A percentile compares a stretch with the other conserved stretches of the same genome.
Conservation (phyloP, 2,888 invertebrate species). For the Agonopterix alstromeriana region DNA sequence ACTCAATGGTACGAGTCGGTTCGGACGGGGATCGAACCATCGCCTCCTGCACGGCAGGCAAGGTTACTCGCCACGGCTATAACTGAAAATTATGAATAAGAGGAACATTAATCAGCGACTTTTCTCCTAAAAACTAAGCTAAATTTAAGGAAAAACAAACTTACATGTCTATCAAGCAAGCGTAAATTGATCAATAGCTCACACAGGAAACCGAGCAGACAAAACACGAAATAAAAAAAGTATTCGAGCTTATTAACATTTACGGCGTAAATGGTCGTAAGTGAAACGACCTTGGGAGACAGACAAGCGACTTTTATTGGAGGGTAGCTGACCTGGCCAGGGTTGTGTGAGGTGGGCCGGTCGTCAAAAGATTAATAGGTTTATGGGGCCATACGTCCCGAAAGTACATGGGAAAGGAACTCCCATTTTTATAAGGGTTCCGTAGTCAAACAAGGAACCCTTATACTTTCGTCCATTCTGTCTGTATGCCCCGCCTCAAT, state of each 20-base stretch:
- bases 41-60: too few relatives aligned
- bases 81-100: too few relatives aligned
- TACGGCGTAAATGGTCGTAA: constrained; percentile 28
- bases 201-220: constrained; percentile 59
- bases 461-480: too few relatives aligned
- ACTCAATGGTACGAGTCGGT: too few relatives aligned
- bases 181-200: constrained; percentile 44
- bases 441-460: too few relatives aligned
- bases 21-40: too few relatives aligned
- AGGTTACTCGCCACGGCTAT: too few relatives aligned
- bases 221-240: constrained; percentile 33
- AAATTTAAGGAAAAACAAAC: constrained; percentile 9
- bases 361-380: constrained; percentile 1
- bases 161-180: constrained; percentile 8
- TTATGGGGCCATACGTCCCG: background rate
- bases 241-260: constrained; percentile 19
- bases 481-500: too few relatives aligned
- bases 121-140: too few relatives aligned
- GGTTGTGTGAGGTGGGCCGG: constrained; percentile 2
- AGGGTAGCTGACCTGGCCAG: constrained; percentile 10
- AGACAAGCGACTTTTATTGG: constrained; percentile 5
- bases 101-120: too few relatives aligned
- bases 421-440: too few relatives aligned
- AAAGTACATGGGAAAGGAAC: too few relatives aligned
- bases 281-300: constrained; percentile 22